Evolutionary conservation across 2,797 vertebrate genomes (phyloP).

Genomic region (Telmatherina bonti): DNA sequence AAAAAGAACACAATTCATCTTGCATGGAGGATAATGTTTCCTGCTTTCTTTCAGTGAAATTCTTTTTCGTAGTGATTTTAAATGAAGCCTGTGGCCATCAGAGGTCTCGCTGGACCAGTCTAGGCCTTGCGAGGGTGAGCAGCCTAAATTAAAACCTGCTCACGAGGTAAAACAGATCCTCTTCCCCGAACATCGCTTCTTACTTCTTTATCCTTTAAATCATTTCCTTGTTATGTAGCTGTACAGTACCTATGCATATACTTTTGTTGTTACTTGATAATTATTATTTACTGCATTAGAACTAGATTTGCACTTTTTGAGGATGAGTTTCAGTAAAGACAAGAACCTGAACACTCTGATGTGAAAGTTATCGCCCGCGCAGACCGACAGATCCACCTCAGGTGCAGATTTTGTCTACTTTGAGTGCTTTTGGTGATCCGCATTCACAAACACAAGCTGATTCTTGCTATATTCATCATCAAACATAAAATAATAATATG

Average conservation of each 20-base stretch:
- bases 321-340: constrained; percentile 74
- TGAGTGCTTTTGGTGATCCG: constrained; percentile 52
- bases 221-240: constrained; percentile 66
- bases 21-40: constrained; percentile 38
- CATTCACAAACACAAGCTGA: constrained; percentile 36
- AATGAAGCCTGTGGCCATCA: constrained; percentile 43
- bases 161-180: constrained; percentile 21
- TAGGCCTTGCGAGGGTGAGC: constrained; percentile 71
- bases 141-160: constrained; percentile 70
- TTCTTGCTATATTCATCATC: constrained; percentile 42
- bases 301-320: constrained; percentile 86
- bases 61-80: constrained; percentile 26
- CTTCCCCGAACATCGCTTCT: constrained; percentile 17
- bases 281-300: constrained; percentile 81
- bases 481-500: constrained; percentile 41
- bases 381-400: constrained; percentile 68
- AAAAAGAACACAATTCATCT: constrained; percentile 52
- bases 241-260: constrained; percentile 84
- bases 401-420: constrained; percentile 63
- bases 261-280: constrained; percentile 78
- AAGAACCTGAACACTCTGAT: constrained; percentile 64
- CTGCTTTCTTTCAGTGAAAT: constrained; percentile 32
- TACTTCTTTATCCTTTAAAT: constrained; percentile 7
- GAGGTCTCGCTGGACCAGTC: constrained; percentile 87
- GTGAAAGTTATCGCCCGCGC: constrained; percentile 55